Conservation (phyloP, 1,140 invertebrate species). For the Trinorchestia longiramus region DNA sequence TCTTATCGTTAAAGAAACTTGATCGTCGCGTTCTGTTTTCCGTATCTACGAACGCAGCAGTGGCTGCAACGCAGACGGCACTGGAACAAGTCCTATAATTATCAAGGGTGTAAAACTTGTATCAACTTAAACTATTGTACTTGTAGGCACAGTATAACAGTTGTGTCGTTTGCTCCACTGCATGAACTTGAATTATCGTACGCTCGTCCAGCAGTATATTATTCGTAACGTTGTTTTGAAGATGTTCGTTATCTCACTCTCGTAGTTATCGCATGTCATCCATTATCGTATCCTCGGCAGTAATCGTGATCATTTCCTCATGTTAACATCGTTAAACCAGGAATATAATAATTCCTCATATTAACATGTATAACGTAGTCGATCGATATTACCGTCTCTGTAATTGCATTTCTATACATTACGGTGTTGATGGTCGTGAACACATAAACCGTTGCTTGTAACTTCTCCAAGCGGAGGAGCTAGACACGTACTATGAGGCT, state of each 20-base stretch:
- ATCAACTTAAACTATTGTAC: neutral
- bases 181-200: neutral
- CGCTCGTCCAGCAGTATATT: neutral
- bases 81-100: neutral
- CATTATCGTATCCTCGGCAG: neutral
- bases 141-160: neutral
- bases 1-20: neutral
- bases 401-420: neutral
- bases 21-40: neutral
- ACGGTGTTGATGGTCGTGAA: neutral
- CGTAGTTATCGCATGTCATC: neutral
- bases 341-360: too few species aligned
- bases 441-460: neutral
- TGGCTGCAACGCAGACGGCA: neutral
- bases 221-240: neutral
- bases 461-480: neutral
- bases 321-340: too few species aligned
- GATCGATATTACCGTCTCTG: neutral
- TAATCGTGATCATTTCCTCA: neutral
- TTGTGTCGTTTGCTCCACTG: neutral
- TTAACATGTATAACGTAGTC: neutral
- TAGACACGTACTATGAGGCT: neutral
- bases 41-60: neutral
- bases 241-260: neutral
- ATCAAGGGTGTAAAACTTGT: neutral